Evolutionary conservation across 2,888 invertebrate genomes (phyloP), one percentile per base, ranked within the genome.

Genomic region (Pyrochroa serraticornis): DNA sequence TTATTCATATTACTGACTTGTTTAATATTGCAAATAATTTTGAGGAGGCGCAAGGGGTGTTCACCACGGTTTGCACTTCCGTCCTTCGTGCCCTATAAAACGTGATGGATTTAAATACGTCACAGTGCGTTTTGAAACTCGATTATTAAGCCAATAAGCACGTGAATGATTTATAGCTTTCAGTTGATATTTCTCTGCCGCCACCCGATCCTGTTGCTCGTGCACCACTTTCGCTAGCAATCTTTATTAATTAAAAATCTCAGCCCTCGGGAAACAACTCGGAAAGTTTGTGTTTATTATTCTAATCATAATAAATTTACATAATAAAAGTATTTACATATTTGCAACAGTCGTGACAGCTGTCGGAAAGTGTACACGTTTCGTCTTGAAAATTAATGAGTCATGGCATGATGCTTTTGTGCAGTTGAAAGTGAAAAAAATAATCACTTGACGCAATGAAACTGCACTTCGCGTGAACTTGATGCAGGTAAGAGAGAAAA

Each of bases 261-360:
- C 48, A 48, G 39, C 48, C 39, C 39, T 2, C 8, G 33, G 10
- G 14, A 30, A 45, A 44, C 35, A 7, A 32, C 44, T 9, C 9
- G 10, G 10, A 44, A 53, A 53, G 41, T 46, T 53, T 36, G 9
- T 58, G 50, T 58, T 58, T 58, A 47, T 58, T 46, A 58, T 58
- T 58, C 49, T 50, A 58, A 52, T 58, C 42, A 47, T 36, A 51
- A 47, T 52, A 58, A 58, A 58, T 58, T 52, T 58, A 42, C 57
- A 58, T 58, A 58, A 58, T 58, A 52, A 52, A 52, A 52, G 47
- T 58, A 58, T 58, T 58, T 58, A 58, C 57, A 57, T 57, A 57
- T 57, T 45, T 57, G 50, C 56, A 57, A 43, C 41, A 46, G 46
- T 43, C 35, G 47, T 47, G 57, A 58, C 51, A 58, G 57, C 57